A percentile compares a stretch with the other conserved stretches of the same genome.
Conservation (phyloP, 2,888 invertebrate species). For the Dolomedes plantarius region DNA sequence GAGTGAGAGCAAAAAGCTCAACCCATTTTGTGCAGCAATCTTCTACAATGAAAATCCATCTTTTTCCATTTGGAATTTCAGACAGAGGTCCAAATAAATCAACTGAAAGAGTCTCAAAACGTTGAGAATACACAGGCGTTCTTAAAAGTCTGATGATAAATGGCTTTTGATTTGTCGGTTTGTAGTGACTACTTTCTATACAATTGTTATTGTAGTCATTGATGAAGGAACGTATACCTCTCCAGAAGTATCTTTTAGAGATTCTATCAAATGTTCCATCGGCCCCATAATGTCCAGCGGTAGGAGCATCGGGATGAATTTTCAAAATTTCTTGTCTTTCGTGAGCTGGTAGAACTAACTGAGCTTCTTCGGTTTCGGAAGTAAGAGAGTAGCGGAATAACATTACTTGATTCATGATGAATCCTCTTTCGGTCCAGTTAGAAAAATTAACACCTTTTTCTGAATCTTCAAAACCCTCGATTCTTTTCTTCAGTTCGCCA, state of each 20-base stretch:
- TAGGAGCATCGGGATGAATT: slow-evolving; percentile 68
- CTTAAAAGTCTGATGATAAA: slow-evolving; percentile 1
- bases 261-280: slow-evolving; percentile 37
- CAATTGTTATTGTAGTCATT: slow-evolving; percentile 3
- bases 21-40: slow-evolving; percentile 7
- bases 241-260: too few species aligned
- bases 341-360: neutral
- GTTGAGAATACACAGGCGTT: neutral
- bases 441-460: slow-evolving; percentile 20
- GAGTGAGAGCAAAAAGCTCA: neutral
- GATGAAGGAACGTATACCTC: too few species aligned
- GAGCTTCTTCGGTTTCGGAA: too few species aligned
- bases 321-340: neutral
- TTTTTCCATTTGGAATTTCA: neutral
- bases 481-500: slow-evolving; percentile 19
- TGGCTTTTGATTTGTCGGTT: slow-evolving; percentile 5
- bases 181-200: neutral
- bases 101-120: neutral
- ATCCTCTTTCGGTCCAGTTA: neutral
- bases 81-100: slow-evolving; percentile 23
- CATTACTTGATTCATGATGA: slow-evolving; percentile 25
- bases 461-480: slow-evolving; percentile 53
- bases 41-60: slow-evolving; percentile 8
- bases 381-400: slow-evolving; percentile 7
- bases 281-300: slow-evolving; percentile 52